phyloP scores from a whole-genome alignment of 2,797 vertebrate species.

The Hydrophis major region DNA sequence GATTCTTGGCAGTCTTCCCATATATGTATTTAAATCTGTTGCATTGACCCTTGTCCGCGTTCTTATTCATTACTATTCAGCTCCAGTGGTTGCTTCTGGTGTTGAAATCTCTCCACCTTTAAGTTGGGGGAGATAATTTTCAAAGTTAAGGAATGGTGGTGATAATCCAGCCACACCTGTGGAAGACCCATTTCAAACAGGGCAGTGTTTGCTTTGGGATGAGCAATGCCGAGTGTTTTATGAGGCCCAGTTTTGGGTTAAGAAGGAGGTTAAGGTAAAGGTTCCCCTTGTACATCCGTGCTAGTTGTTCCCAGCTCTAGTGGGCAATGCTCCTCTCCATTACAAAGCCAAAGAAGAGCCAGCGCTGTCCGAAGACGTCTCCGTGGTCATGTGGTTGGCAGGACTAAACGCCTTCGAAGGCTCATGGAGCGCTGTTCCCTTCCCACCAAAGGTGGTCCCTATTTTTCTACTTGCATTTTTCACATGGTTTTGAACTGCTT shows the following conservation, averaged over 20 bases:
- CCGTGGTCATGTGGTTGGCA: too few relatives aligned
- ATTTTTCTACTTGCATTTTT: too few relatives aligned
- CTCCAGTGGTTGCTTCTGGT: not conserved
- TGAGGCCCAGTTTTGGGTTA: not conserved
- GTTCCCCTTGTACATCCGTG: too few relatives aligned
- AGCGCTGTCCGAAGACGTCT: too few relatives aligned
- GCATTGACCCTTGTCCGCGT: not conserved
- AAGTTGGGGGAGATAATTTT: not conserved
- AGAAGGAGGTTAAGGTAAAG: not conserved
- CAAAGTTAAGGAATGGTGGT: not conserved
- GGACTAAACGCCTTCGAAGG: too few relatives aligned
- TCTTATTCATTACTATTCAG: not conserved
- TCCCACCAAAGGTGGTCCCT: too few relatives aligned
- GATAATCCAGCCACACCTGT: not conserved
- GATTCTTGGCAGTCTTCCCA: not conserved
- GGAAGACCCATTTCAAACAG: not conserved
- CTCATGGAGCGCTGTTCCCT: too few relatives aligned
- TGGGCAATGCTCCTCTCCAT: too few relatives aligned
- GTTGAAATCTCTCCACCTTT: not conserved
- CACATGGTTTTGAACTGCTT: too few relatives aligned
- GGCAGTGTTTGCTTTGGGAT: not conserved
- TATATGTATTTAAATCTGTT: not conserved
- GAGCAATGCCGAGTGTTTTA: not conserved
- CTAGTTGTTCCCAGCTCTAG: too few relatives aligned
- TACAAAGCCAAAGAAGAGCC: too few relatives aligned